Evolutionary conservation across 2,113 vertebrate genomes (phyloP).

Genomic region (Microcebus murinus): DNA sequence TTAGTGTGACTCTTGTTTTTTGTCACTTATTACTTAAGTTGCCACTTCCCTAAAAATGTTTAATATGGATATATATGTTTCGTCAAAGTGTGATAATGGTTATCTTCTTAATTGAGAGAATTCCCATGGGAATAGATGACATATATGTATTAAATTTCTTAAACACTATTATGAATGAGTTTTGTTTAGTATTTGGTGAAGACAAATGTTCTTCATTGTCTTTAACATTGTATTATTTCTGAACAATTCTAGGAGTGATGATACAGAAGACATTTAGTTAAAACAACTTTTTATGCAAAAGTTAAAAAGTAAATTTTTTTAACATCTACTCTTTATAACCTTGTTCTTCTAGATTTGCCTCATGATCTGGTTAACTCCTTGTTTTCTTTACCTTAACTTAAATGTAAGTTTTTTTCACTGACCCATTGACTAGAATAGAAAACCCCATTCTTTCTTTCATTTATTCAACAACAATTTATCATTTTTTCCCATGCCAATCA

Average conservation of each 20-base stretch:
- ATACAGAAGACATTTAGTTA: not conserved
- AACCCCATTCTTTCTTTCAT: not conserved
- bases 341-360: not conserved
- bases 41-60: not conserved
- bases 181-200: not conserved
- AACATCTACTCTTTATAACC: fast-evolving
- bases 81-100: not conserved
- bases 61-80: not conserved
- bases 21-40: too few species aligned
- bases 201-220: not conserved
- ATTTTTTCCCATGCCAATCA: not conserved
- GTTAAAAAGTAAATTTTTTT: not conserved
- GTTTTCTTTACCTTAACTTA: not conserved
- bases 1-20: too few species aligned
- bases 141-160: not conserved
- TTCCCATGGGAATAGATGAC: not conserved
- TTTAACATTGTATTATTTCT: not conserved
- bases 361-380: not conserved
- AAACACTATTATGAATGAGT: not conserved
- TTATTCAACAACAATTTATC: not conserved
- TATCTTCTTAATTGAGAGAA: not conserved
- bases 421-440: not conserved
- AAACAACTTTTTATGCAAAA: not conserved
- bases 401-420: not conserved
- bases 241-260: not conserved